These are phyloP conservation scores for Chironomus tepperi DNA, from an alignment of 1,140 invertebrate genomes.

Conservation along the genomic window DNA sequence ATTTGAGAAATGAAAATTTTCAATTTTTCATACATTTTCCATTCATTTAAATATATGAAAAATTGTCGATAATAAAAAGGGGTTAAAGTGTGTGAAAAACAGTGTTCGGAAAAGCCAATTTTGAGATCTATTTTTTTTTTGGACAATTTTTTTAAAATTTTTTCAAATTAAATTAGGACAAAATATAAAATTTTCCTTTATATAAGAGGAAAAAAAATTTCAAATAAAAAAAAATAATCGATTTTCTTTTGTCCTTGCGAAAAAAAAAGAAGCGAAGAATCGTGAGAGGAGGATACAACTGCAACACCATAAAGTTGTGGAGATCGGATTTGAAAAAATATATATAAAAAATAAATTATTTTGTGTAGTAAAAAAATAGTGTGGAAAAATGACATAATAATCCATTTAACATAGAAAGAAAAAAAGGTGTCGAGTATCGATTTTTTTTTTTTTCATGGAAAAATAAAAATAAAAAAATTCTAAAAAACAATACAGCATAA, in stretches of 20 bases:
- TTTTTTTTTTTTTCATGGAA: neutral
- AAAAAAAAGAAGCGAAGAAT: neutral
- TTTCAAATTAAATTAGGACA: neutral
- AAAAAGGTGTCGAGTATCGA: slow-evolving; percentile 18
- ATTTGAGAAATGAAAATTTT: neutral
- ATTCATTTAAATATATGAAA: too few relatives aligned
- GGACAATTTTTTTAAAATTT: neutral
- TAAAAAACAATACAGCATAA: neutral
- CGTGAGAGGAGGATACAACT: neutral
- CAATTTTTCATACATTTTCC: too few relatives aligned
- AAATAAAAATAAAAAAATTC: neutral
- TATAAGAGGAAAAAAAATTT: neutral
- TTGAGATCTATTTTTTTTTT: neutral
- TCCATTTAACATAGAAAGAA: neutral
- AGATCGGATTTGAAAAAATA: too few relatives aligned
- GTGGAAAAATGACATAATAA: slow-evolving; percentile 22
- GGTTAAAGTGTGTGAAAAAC: too few relatives aligned
- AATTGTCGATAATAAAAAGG: too few relatives aligned
- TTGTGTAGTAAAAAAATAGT: slow-evolving; percentile 1
- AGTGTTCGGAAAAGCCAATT: neutral
- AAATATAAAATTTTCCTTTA: neutral
- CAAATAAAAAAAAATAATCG: neutral
- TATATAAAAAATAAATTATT: too few relatives aligned
- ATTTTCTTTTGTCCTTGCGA: neutral
- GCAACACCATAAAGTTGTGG: neutral